These are phyloP conservation scores for Stichopus horrens DNA, from an alignment of 53 echinoderm and acorn worm genomes.

Conservation along the genomic window DNA sequence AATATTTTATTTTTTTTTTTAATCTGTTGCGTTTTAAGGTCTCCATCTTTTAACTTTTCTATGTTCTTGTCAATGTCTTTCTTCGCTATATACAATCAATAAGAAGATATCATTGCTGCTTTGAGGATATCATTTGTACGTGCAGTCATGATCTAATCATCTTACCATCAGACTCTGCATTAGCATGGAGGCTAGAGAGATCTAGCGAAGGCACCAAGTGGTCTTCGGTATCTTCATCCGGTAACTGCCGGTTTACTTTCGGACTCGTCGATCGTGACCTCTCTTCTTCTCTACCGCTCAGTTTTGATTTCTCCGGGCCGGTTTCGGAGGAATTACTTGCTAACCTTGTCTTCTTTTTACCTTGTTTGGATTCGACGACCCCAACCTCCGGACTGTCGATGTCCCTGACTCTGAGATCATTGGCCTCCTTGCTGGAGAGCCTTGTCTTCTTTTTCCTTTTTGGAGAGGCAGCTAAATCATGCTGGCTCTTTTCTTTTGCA, in stretches of 20 bases:
- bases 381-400: conserved; percentile 40
- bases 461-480: conserved; percentile 20
- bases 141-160: too few relatives aligned
- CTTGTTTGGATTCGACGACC: conserved; percentile 14
- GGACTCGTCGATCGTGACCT: conserved; percentile 33
- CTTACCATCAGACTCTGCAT: conserved; percentile 85
- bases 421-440: conserved; percentile 23
- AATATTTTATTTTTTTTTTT: too few relatives aligned
- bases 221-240: conserved; percentile 25
- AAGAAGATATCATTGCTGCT: too few relatives aligned
- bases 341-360: conserved; percentile 35
- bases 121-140: too few relatives aligned
- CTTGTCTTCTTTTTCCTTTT: conserved; percentile 25
- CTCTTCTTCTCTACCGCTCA: neutral
- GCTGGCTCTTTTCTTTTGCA: conserved; percentile 14
- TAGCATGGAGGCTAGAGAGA: conserved; percentile 78
- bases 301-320: neutral
- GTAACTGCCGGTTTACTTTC: conserved; percentile 5
- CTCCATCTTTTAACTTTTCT: too few relatives aligned
- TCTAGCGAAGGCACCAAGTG: conserved; percentile 77
- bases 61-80: too few relatives aligned
- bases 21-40: too few relatives aligned
- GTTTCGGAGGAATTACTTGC: neutral
- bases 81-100: too few relatives aligned
- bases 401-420: conserved; percentile 27